Conservation (phyloP, 2,797 vertebrate genomes). For the Intellagama lesueurii region DNA sequence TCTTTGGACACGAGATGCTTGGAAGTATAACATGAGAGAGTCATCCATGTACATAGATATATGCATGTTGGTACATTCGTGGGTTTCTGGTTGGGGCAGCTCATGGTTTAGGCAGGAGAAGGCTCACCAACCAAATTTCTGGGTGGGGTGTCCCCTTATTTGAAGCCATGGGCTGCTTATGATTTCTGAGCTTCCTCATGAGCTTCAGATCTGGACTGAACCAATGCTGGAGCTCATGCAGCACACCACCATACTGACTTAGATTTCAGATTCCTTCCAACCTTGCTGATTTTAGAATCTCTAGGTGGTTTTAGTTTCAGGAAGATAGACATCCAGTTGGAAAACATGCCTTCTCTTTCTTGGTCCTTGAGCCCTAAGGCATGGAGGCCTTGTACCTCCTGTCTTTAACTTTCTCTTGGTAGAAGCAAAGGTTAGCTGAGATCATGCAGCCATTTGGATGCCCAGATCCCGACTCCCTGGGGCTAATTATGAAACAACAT, state of each 20-base stretch:
- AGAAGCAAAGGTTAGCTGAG: conserved; percentile 73
- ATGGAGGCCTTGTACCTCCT: background rate
- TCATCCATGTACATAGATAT: too few species aligned
- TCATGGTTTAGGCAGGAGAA: too few species aligned
- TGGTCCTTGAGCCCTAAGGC: background rate
- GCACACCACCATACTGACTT: background rate
- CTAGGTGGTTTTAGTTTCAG: rapidly evolving
- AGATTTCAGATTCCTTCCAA: background rate
- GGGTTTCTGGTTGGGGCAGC: too few species aligned
- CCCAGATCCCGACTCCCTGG: conserved; percentile 76
- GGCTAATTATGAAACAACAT: conserved; percentile 83
- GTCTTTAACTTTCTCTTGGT: conserved; percentile 55
- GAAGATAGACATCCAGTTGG: rapidly evolving
- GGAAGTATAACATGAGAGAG: background rate
- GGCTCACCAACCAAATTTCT: too few species aligned
- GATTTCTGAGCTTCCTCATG: background rate
- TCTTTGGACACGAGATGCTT: background rate
- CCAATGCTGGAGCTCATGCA: background rate
- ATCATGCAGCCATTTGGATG: conserved; percentile 78
- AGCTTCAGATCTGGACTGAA: background rate
- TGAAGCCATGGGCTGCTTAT: background rate
- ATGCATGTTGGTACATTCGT: background rate
- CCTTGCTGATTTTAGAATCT: rapidly evolving
- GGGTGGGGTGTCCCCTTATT: too few species aligned
- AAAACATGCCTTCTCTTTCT: rapidly evolving